These are phyloP conservation scores for Metellina segmentata DNA, from an alignment of 2,888 invertebrate species.

Conservation along the genomic window DNA sequence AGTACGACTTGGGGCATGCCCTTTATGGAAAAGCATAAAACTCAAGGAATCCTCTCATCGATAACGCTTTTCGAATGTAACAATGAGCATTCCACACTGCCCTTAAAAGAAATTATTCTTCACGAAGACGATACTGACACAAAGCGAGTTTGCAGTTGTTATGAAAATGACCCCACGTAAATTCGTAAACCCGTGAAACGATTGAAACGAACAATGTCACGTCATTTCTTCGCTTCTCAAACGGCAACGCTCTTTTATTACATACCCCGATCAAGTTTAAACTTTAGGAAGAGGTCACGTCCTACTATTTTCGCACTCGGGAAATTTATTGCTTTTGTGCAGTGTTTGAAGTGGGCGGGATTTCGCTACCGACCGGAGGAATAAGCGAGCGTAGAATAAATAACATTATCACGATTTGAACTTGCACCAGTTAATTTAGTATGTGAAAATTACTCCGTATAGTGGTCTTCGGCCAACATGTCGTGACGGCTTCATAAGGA, in stretches of 20 bases:
- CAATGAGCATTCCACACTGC: no score
- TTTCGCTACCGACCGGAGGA: slow-evolving; percentile 11
- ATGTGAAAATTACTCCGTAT: slow-evolving; percentile 54
- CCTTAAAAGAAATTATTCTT: no score
- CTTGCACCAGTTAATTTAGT: slow-evolving; percentile 54
- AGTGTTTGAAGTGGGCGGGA: slow-evolving; percentile 33
- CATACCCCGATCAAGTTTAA: slow-evolving; percentile 16
- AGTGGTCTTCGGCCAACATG: background rate
- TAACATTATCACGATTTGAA: slow-evolving; percentile 62
- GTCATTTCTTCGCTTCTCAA: no score
- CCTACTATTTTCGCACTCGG: slow-evolving; percentile 4
- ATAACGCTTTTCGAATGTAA: no score
- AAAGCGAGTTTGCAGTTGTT: background rate
- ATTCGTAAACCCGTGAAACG: background rate
- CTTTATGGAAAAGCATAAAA: no score
- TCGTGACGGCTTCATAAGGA: slow-evolving; percentile 60
- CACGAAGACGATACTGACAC: background rate
- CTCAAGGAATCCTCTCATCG: no score
- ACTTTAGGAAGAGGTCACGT: slow-evolving; percentile 19
- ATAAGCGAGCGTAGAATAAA: slow-evolving; percentile 17
- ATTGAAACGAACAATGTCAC: no score
- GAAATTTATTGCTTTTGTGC: slow-evolving; percentile 21
- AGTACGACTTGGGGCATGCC: no score
- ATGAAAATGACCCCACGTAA: slow-evolving; percentile 8
- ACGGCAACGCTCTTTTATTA: background rate